These are phyloP conservation scores for Uromys caudimaculatus DNA, from an alignment of 2,797 vertebrate species.

Conservation along the genomic window DNA sequence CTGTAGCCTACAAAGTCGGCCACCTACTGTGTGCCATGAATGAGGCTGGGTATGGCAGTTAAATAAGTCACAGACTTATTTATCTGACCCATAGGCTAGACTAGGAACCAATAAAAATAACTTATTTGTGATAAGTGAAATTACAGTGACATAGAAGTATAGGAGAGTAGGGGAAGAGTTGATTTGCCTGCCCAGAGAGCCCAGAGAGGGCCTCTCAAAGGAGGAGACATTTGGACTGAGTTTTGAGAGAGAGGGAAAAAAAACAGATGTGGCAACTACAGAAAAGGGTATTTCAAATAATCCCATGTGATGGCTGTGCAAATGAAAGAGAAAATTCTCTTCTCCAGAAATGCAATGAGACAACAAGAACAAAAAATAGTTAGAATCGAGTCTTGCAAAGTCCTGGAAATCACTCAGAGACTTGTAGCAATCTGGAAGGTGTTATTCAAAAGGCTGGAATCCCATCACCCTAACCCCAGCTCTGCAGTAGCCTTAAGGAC, in stretches of 20 bases:
- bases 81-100: neutral
- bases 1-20: neutral
- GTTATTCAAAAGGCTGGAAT: neutral
- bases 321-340: neutral
- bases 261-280: neutral
- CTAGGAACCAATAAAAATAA: neutral
- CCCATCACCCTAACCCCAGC: neutral
- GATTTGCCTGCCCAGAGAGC: neutral
- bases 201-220: neutral
- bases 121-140: neutral
- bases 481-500: neutral
- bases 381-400: slow-evolving; percentile 5
- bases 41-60: neutral
- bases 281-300: neutral
- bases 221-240: neutral
- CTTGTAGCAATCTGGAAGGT: neutral
- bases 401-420: neutral
- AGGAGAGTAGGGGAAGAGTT: neutral
- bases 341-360: neutral
- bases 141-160: neutral
- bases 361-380: neutral
- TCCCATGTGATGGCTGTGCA: neutral
- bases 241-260: neutral
- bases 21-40: neutral
- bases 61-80: neutral